These are phyloP conservation scores for Bombus confusus DNA, from an alignment of 1,140 invertebrate genomes.

Conservation along the genomic window DNA sequence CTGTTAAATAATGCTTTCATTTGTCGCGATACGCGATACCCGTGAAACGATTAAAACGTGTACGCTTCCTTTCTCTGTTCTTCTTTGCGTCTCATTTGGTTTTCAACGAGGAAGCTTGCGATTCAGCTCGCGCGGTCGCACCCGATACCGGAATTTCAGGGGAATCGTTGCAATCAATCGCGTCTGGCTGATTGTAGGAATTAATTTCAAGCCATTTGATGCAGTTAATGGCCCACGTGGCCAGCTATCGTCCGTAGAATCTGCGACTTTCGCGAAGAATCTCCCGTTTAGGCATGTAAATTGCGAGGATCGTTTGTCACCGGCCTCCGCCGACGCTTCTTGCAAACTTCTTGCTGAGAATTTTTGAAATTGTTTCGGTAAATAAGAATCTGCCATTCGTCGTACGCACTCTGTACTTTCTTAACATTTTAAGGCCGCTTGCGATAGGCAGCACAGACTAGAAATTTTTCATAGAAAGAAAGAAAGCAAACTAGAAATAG, in stretches of 20 bases:
- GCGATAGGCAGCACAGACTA: no score
- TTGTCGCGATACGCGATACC: no score
- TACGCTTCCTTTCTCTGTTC: not conserved
- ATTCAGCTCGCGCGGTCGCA: no score
- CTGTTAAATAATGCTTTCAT: no score
- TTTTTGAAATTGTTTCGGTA: not conserved
- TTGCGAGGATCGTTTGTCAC: conserved; percentile 6
- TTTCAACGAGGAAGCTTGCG: not conserved
- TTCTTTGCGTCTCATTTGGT: not conserved
- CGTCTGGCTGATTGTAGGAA: not conserved
- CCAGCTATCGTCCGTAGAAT: not conserved
- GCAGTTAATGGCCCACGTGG: not conserved
- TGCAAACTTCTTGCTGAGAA: not conserved
- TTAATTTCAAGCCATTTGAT: not conserved
- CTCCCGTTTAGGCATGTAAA: not conserved
- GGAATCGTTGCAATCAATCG: not conserved
- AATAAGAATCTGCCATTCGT: not conserved
- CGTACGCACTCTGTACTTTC: not conserved
- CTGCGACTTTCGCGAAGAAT: not conserved
- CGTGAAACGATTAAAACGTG: not conserved
- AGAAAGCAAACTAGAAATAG: no score
- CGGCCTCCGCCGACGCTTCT: not conserved
- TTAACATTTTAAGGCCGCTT: not conserved
- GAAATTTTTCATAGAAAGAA: no score
- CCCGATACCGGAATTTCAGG: not conserved